Evolutionary conservation across 2,113 vertebrate genomes (phyloP).

Genomic region (Girardinichthys multiradiatus): DNA sequence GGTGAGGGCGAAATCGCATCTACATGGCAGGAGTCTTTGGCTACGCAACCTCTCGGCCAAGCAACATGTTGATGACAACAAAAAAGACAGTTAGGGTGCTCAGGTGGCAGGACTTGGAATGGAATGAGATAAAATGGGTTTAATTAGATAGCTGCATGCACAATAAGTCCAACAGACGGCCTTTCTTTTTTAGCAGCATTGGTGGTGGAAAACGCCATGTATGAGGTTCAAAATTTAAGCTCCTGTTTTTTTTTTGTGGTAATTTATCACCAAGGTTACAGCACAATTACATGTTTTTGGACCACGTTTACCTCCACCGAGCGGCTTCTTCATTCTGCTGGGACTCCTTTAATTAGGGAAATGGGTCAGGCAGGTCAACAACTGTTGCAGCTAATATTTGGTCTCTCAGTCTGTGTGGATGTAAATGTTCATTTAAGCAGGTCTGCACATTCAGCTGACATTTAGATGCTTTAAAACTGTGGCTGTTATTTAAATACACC

Average conservation of each 20-base stretch:
- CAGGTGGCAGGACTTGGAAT: conserved; percentile 9
- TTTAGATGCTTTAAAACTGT: background rate
- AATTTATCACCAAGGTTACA: background rate
- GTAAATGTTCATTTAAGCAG: background rate
- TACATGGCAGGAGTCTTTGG: conserved; percentile 23
- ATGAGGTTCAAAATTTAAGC: background rate
- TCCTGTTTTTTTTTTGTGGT: background rate
- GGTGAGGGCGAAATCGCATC: conserved; percentile 45
- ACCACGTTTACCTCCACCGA: conserved; percentile 27
- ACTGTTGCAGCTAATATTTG: conserved; percentile 34
- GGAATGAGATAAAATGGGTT: conserved; percentile 11
- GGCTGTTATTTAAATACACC: background rate
- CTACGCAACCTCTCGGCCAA: conserved; percentile 28
- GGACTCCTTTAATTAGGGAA: conserved; percentile 57
- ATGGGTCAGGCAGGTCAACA: conserved; percentile 34
- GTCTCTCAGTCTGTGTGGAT: background rate
- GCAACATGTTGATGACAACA: conserved; percentile 24
- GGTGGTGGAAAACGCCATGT: background rate
- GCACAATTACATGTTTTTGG: background rate
- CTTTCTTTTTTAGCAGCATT: background rate
- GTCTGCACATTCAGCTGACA: background rate
- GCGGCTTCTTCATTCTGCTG: conserved; percentile 44
- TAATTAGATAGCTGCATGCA: background rate
- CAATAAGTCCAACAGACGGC: background rate
- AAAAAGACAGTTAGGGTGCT: conserved; percentile 19